Percentiles rank a stretch among this genome's conserved stretches.
phyloP scores from a whole-genome alignment of 2,888 invertebrate genomes.

The Glomeris marginata region DNA sequence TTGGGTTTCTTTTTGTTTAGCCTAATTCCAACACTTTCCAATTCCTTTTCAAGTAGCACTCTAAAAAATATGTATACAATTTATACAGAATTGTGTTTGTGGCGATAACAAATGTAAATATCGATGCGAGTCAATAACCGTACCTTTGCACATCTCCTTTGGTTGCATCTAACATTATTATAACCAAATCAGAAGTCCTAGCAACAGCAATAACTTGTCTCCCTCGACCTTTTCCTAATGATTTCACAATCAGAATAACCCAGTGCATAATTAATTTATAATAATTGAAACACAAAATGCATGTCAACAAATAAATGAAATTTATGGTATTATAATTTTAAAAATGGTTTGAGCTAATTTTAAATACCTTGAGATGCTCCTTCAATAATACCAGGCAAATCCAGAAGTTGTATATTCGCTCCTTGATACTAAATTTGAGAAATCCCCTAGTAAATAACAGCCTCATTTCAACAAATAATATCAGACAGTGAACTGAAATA shows the following conservation, averaged over 20 bases:
- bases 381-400: conserved; percentile 98
- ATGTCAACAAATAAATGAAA: neutral
- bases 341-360: no score
- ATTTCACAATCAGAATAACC: no score
- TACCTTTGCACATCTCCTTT: conserved; percentile 85
- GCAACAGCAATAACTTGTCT: conserved; percentile 97
- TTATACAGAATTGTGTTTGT: neutral
- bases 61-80: conserved; percentile 32
- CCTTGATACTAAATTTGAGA: conserved; percentile 59
- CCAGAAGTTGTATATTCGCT: conserved; percentile 93
- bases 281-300: conserved; percentile 9
- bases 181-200: conserved; percentile 87
- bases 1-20: conserved; percentile 91
- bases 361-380: conserved; percentile 70
- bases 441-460: no score
- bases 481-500: no score
- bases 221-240: conserved; percentile 72
- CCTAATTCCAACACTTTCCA: conserved; percentile 95
- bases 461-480: no score
- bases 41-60: conserved; percentile 74
- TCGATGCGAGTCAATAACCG: conserved; percentile 1
- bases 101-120: neutral
- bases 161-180: conserved; percentile 99
- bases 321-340: neutral
- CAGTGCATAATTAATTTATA: conserved; percentile 12